These are phyloP conservation scores for Dendrolimus punctatus DNA, from an alignment of 1,140 invertebrate genomes.

Conservation along the genomic window DNA sequence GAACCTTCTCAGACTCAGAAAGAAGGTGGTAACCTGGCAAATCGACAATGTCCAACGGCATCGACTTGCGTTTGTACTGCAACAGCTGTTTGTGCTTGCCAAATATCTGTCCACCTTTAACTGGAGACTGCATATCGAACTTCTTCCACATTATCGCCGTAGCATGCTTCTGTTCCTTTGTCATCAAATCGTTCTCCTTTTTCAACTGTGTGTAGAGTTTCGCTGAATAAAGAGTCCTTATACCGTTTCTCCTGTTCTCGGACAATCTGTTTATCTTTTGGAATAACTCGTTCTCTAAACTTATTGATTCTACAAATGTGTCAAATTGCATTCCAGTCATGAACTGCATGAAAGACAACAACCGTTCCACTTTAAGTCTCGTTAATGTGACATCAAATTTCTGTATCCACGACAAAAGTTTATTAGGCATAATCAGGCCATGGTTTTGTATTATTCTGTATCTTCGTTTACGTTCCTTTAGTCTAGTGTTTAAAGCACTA, in stretches of 20 bases:
- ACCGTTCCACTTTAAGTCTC: constrained; percentile 73
- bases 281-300: constrained; percentile 79
- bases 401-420: constrained; percentile 75
- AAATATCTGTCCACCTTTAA: constrained; percentile 19
- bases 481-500: constrained; percentile 79
- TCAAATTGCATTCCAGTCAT: constrained; percentile 83
- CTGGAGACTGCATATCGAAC: constrained; percentile 44
- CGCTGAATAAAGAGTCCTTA: constrained; percentile 78
- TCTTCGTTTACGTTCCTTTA: constrained; percentile 80
- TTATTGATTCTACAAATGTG: constrained; percentile 82
- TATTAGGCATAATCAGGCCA: constrained; percentile 84
- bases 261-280: constrained; percentile 77
- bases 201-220: constrained; percentile 78
- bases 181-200: constrained; percentile 73
- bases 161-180: constrained; percentile 69
- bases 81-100: constrained; percentile 16
- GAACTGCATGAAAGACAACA: constrained; percentile 83
- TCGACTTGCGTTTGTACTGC: constrained; percentile 31
- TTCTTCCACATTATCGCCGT: constrained; percentile 53
- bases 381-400: constrained; percentile 78
- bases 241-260: constrained; percentile 80
- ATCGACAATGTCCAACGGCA: constrained; percentile 83
- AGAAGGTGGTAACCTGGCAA: constrained; percentile 86
- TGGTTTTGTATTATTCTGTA: constrained; percentile 83
- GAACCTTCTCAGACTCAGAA: constrained; percentile 78